Evolutionary conservation across 2,888 invertebrate species (phyloP).

Genomic region (Lasioglossum oenotherae): DNA sequence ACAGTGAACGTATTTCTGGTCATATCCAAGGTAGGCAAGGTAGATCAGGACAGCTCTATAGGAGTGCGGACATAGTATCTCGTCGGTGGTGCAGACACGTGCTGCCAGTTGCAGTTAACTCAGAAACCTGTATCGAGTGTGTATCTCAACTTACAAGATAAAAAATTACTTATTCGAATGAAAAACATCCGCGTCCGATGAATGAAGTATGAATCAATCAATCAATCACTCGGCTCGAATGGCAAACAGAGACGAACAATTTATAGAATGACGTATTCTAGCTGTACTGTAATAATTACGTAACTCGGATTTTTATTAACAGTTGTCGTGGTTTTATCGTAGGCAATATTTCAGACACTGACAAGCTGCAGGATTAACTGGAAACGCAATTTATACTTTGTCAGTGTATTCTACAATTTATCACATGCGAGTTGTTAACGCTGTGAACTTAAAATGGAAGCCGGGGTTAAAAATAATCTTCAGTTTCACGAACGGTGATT

Average conservation of each 20-base stretch:
- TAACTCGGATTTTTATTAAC: constrained; percentile 16
- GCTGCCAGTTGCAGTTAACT: not conserved
- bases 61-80: not conserved
- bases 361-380: not conserved
- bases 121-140: not conserved
- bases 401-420: not conserved
- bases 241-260: not conserved
- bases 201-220: not conserved
- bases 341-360: not conserved
- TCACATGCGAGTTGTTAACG: not conserved
- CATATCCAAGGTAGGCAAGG: too few relatives aligned
- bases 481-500: not conserved
- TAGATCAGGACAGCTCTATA: too few relatives aligned
- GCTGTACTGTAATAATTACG: constrained; percentile 3
- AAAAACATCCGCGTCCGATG: not conserved
- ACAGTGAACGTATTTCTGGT: not conserved
- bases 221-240: not conserved
- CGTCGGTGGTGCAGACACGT: not conserved
- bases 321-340: not conserved
- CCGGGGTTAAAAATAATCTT: not conserved
- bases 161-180: not conserved
- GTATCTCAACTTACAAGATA: not conserved
- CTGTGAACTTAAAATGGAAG: not conserved
- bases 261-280: constrained; percentile 9
- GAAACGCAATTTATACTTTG: not conserved